Evolutionary conservation across 1,140 invertebrate species (phyloP).

Genomic region (Drosophila seguyi): DNA sequence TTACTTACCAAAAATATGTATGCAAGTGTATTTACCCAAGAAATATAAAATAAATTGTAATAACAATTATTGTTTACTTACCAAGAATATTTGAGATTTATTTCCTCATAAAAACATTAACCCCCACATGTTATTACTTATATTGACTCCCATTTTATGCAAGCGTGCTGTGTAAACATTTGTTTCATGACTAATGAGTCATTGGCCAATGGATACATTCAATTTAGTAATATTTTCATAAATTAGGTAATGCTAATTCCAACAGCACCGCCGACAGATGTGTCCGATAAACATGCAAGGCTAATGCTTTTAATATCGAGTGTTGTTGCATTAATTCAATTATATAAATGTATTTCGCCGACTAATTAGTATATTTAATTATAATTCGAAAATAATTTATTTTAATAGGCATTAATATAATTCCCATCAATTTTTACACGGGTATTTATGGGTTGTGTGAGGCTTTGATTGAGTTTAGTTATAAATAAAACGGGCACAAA

Average conservation of each 20-base stretch:
- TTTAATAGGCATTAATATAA: slow-evolving; percentile 3
- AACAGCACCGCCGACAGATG: neutral
- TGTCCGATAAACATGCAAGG: slow-evolving; percentile 13
- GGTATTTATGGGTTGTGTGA: neutral
- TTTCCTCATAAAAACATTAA: neutral
- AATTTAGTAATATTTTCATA: slow-evolving; percentile 16
- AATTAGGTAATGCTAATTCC: slow-evolving; percentile 31
- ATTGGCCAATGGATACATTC: slow-evolving; percentile 1
- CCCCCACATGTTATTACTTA: neutral
- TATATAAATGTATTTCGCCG: slow-evolving; percentile 19
- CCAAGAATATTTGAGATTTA: neutral
- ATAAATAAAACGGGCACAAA: slow-evolving; percentile 1
- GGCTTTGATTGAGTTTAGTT: neutral
- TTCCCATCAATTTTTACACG: slow-evolving; percentile 9
- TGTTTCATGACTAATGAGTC: slow-evolving; percentile 18
- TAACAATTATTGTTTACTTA: neutral
- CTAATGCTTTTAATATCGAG: slow-evolving; percentile 6
- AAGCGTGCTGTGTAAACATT: slow-evolving; percentile 1
- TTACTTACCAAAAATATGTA: no score
- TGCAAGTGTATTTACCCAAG: neutral
- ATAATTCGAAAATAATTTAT: slow-evolving; percentile 1
- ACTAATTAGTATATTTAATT: slow-evolving; percentile 2
- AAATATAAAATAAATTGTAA: slow-evolving; percentile 1
- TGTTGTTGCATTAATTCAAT: slow-evolving; percentile 19
- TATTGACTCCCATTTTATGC: neutral